Conservation (phyloP, 2,888 invertebrate species). For the Polydesmus complanatus region DNA sequence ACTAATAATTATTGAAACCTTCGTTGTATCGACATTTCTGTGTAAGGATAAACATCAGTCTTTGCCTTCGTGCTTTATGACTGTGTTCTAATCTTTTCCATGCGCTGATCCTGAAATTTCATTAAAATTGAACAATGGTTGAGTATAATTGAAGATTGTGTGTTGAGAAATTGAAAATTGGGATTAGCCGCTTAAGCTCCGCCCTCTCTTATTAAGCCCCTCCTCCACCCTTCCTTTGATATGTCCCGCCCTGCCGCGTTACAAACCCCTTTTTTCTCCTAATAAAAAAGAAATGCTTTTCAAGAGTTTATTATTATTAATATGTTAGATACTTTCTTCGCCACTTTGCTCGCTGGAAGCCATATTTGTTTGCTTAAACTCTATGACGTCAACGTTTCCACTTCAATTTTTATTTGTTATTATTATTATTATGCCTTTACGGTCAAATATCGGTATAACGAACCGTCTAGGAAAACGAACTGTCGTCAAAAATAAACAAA, state of each 20-base stretch:
- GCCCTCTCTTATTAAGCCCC: background rate
- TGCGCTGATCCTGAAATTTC: background rate
- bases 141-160: background rate
- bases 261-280: too few relatives aligned
- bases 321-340: background rate
- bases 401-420: background rate
- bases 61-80: too few relatives aligned
- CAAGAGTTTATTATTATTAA: background rate
- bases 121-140: background rate
- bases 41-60: too few relatives aligned
- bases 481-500: too few relatives aligned
- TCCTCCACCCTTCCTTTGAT: background rate
- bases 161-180: background rate
- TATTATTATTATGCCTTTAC: too few relatives aligned
- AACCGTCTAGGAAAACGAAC: too few relatives aligned
- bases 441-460: too few relatives aligned
- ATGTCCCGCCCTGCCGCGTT: too few relatives aligned
- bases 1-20: too few relatives aligned
- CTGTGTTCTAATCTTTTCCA: too few relatives aligned
- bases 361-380: background rate
- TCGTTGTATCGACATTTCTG: too few relatives aligned
- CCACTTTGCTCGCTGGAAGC: background rate
- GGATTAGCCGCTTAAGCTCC: background rate
- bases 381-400: background rate
- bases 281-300: background rate